phyloP scores from a whole-genome alignment of 2,113 vertebrate genomes.

The Charina bottae region DNA sequence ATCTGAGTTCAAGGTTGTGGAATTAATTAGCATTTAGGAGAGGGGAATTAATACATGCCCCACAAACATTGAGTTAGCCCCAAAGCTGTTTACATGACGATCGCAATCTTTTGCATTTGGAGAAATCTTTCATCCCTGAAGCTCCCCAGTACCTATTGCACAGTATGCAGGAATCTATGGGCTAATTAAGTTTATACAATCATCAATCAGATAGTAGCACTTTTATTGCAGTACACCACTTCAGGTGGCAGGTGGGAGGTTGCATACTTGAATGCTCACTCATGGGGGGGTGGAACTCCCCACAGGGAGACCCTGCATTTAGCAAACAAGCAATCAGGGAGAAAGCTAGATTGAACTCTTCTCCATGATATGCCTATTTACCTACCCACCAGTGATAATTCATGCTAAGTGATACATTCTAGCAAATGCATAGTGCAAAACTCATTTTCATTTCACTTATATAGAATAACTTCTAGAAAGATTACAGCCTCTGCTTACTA shows the following conservation, averaged over 20 bases:
- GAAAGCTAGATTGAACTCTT: not conserved
- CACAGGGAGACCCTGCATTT: not conserved
- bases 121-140: constrained; percentile 10
- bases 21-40: not conserved
- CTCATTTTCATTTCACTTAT: not conserved
- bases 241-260: not conserved
- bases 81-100: not conserved
- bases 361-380: not conserved
- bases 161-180: not conserved
- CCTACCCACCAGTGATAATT: not conserved
- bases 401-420: not conserved
- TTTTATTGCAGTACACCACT: not conserved
- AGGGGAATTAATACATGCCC: not conserved
- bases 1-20: not conserved
- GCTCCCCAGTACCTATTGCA: not conserved
- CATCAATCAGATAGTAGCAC: not conserved
- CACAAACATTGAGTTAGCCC: not conserved
- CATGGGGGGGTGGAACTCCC: not conserved
- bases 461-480: not conserved
- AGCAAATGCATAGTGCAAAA: not conserved
- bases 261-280: not conserved
- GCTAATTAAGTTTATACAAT: not conserved
- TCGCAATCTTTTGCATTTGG: not conserved
- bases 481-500: not conserved
- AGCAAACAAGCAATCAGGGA: constrained; percentile 6